Base-by-base conservation (phyloP, 2,113 vertebrate genomes). In the Hippopotamus amphibius region DNA sequence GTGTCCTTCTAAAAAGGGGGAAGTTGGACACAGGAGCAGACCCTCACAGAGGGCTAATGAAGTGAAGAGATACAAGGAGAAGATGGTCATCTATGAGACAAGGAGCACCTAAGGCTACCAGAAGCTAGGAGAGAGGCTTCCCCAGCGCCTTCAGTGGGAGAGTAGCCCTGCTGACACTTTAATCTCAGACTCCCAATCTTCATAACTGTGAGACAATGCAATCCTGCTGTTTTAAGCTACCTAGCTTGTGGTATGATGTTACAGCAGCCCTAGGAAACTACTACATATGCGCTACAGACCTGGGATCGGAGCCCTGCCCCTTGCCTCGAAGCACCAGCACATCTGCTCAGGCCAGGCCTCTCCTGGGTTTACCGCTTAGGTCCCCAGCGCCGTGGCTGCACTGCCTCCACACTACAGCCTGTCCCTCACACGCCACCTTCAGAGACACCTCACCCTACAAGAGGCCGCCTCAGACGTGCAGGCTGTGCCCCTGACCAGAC, bases 261-360 rank as follows among this genome's bases (percentile, higher is more conserved):
- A 61, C 0, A 43, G 11, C 41, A 88, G 79, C 76, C 22, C 28
- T 65, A 41, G n/a, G 55, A 80, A 79, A 33, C 15, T 1, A 69
- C 13, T 2, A 53, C 12, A 30, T 0, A 28, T 26, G 28, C 43
- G 19, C 50, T 11, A 1, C 50, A 19, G 8, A 21, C 22, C n/a
- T 71, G 28, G 13, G 12, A 53, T 69, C 61, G 14, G 85, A 82
- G 30, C 11, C 46, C n/a, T 72, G 41, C 30, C 37, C 55, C 66
- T 16, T 28, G 37, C 30, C 41, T 24, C 3, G 3, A 17, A 46
- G 3, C 9, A 7, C 41, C 63, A 65, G 43, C 55, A 68, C 0
- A 66, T 82, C 85, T 92, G 66, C 43, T 48, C 33, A 14, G 1
- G 0, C 26, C 12, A 14, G 43, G 14, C n/a, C 30, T 89, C 77